Base-by-base conservation (phyloP, 2,113 vertebrate species). In the Candoia aspera region DNA sequence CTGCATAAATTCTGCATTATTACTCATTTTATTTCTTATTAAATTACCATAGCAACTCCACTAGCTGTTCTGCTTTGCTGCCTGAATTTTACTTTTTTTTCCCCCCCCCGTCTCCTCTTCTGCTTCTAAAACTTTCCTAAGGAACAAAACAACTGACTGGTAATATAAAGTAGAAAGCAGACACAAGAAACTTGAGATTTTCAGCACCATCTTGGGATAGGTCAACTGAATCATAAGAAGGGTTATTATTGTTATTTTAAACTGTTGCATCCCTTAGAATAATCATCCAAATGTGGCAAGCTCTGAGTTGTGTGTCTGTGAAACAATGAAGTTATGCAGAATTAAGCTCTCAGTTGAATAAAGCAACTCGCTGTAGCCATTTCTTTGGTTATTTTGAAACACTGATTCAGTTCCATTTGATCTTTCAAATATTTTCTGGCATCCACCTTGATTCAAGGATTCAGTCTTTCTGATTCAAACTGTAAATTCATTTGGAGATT, bases 21-120 rank as follows among this genome's bases (percentile, higher is more conserved):
- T 64, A 90, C 26, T 93, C 0, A 13, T 26, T 92, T 94, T 91
- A 12, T 53, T 89, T 94, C 26, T 90, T 90, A 93, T 90, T 94
- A 90, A 62, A 87, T 87, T 93, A 49, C 64, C 49, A 91, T 89
- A 93, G 42, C 23, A 92, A 89, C 26, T 60, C 4, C n/a, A 33
- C 86, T 91, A 94, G 73, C 17, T 91, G 91, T 29, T 90, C 19
- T 92, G 3, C 92, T 68, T 93, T 8, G n/a, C 79, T 92, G 64
- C 84, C 8, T 88, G 62, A 0, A 17, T 57, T 73, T 88, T 42
- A 79, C 33, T 79, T 79, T 42, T 79, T 49, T 49, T 49, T 49
- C 6, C 6, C 5, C 84, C 84, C 86, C 10, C 42, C 73, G 8
- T 23, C 15, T 5, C n/a, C 17, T 37, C 13, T 3, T 58, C 57